These are phyloP conservation scores for Lethenteron reissneri DNA, from an alignment of 2,113 vertebrate species.

Conservation along the genomic window DNA sequence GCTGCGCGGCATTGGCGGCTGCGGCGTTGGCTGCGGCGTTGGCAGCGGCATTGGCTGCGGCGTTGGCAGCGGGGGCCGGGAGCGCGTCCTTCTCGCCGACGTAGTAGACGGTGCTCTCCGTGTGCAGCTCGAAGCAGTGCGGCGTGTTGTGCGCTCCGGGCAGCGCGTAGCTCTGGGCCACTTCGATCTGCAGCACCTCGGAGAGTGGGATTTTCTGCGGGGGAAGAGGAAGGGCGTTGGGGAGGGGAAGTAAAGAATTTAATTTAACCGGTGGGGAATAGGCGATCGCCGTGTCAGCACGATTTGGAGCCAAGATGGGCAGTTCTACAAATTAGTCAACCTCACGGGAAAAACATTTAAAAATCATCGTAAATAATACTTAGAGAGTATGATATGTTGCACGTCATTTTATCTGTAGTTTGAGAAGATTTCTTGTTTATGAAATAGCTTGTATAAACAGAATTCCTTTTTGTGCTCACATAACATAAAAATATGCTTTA, in stretches of 20 bases:
- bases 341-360: too few relatives aligned
- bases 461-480: too few relatives aligned
- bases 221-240: not conserved
- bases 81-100: slow-evolving; percentile 14
- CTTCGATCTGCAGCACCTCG: not conserved
- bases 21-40: too few relatives aligned
- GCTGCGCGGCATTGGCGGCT: too few relatives aligned
- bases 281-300: too few relatives aligned
- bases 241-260: too few relatives aligned
- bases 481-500: too few relatives aligned
- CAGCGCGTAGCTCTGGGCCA: slow-evolving; percentile 5
- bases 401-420: not conserved
- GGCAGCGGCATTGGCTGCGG: too few relatives aligned
- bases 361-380: not conserved
- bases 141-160: slow-evolving; percentile 3
- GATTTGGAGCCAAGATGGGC: too few relatives aligned
- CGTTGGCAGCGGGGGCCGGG: slow-evolving; percentile 7
- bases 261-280: too few relatives aligned
- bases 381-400: not conserved
- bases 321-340: too few relatives aligned
- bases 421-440: not conserved
- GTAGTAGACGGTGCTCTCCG: slow-evolving; percentile 20
- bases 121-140: slow-evolving; percentile 27
- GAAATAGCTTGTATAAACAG: not conserved
- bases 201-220: not conserved